A percentile compares a stretch with the other conserved stretches of the same genome.
phyloP scores from a whole-genome alignment of 2,113 vertebrate genomes.

The Fulmarus glacialis region DNA sequence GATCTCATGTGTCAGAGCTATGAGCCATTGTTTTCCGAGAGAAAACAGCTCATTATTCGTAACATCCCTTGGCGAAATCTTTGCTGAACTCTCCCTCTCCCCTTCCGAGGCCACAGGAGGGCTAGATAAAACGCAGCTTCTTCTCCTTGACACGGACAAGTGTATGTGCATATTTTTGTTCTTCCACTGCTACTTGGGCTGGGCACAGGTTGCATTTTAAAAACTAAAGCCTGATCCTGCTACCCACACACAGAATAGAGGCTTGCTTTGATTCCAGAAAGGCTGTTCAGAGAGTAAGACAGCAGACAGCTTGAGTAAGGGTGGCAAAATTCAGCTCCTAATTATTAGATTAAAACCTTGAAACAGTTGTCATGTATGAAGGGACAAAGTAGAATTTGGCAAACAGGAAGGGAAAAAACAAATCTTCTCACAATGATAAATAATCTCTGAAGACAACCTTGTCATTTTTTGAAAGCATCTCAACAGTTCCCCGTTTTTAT shows the following conservation, averaged over 20 bases:
- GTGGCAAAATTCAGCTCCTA: slow-evolving; percentile 32
- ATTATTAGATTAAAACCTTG: slow-evolving; percentile 56
- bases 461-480: slow-evolving; percentile 47
- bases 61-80: not conserved
- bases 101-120: not conserved
- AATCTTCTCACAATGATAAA: slow-evolving; percentile 9
- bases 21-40: not conserved
- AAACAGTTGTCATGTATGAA: slow-evolving; percentile 28
- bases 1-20: not conserved
- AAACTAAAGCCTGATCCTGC: not conserved
- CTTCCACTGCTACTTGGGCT: not conserved
- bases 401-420: slow-evolving; percentile 22
- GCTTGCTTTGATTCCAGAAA: not conserved
- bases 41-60: not conserved
- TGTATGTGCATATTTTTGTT: rapidly evolving
- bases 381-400: slow-evolving; percentile 9
- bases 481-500: not conserved
- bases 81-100: not conserved
- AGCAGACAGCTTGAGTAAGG: slow-evolving; percentile 30
- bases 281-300: not conserved
- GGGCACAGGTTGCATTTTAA: not conserved
- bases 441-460: slow-evolving; percentile 55
- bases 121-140: not conserved
- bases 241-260: not conserved
- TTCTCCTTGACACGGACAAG: not conserved